Evolutionary conservation across 2,113 vertebrate species (phyloP).

Genomic region (Oenanthe melanoleuca): DNA sequence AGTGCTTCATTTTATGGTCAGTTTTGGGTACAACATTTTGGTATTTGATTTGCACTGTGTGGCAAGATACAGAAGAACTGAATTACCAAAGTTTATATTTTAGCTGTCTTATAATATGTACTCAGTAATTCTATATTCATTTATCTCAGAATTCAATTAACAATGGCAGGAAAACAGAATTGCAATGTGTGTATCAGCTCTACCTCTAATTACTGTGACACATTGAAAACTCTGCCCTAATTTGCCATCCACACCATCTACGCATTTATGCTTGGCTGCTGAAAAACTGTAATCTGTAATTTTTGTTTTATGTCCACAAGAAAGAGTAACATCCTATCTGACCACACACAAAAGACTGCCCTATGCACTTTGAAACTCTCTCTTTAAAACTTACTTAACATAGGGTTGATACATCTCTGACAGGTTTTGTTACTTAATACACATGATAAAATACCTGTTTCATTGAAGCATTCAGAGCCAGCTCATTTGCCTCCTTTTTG

Average conservation of each 20-base stretch:
- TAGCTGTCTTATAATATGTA: background rate
- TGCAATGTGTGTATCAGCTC: background rate
- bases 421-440: background rate
- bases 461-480: constrained; percentile 88
- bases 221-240: background rate
- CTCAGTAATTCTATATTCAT: background rate
- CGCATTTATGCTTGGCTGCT: background rate
- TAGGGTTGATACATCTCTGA: background rate
- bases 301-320: background rate
- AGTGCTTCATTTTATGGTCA: background rate
- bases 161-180: background rate
- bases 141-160: background rate
- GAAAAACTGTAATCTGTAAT: background rate
- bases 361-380: background rate
- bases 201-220: background rate
- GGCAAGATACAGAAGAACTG: background rate
- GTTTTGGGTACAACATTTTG: background rate
- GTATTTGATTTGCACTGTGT: background rate
- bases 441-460: constrained; percentile 84
- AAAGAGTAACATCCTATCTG: background rate
- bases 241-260: background rate
- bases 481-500: constrained; percentile 92
- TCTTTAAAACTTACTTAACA: background rate
- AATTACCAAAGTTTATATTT: background rate
- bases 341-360: background rate